These are phyloP conservation scores for Brienomyrus longianalis DNA, from an alignment of 2,113 vertebrate genomes.

Conservation along the genomic window DNA sequence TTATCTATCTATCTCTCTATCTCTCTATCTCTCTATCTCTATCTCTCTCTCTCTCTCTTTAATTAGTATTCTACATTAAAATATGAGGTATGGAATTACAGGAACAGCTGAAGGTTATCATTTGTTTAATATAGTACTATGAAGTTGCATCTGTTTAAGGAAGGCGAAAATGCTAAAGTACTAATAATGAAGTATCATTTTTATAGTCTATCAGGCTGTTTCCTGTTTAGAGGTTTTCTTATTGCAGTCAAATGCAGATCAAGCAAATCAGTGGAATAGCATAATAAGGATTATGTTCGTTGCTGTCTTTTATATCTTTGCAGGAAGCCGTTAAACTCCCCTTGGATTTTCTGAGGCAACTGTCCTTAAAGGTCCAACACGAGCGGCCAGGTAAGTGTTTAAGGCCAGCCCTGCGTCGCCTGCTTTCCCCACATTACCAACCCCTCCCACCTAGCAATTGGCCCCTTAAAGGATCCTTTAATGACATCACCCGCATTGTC, in stretches of 20 bases:
- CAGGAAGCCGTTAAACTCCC: constrained; percentile 92
- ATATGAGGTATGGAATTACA: background rate
- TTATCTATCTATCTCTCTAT: too few relatives aligned
- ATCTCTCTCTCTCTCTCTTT: too few relatives aligned
- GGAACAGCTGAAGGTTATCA: background rate
- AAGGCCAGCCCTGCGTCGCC: background rate
- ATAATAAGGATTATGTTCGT: background rate
- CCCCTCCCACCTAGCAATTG: background rate
- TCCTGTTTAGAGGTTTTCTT: background rate
- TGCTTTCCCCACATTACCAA: background rate
- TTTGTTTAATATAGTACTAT: background rate
- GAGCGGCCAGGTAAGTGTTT: constrained; percentile 79
- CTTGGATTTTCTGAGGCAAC: constrained; percentile 85
- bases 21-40: too few relatives aligned
- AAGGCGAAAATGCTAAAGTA: background rate
- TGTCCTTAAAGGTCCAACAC: constrained; percentile 87
- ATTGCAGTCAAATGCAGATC: background rate
- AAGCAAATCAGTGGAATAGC: background rate
- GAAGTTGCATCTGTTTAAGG: background rate
- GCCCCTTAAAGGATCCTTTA: background rate
- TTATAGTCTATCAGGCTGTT: background rate
- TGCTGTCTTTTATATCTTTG: constrained; percentile 25
- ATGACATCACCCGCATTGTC: background rate
- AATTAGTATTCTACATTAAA: background rate
- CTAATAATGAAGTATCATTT: background rate